Evolutionary conservation across 2,888 invertebrate species (phyloP), one percentile per base, ranked within the genome.

Genomic region (Coleophora flavipennella): DNA sequence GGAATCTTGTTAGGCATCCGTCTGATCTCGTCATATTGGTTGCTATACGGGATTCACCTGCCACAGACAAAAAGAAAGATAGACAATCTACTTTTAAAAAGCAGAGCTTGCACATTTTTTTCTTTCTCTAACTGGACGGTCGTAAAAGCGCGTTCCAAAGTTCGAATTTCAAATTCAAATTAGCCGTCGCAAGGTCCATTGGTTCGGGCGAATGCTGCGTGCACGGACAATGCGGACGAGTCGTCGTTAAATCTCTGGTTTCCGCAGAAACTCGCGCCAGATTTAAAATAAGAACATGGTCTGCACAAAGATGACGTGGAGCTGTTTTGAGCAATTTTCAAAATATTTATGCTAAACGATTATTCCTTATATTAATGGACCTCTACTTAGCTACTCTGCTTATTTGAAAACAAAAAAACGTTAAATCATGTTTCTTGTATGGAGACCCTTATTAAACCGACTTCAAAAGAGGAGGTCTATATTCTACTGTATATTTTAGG

Each of bases 171-270:
- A 69, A 73, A 79, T 80, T 79, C 75, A 80, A 80, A 80, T 81
- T 62, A 74, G 70, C 66, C 67, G 67, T 69, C 62, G 58, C 67
- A 59, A 62, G 60, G 60, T 62, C 65, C 65, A 63, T 64, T 67
- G 55, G 62, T 29, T 29, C 29, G 29, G n/a, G 29, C 29, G 29
- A 62, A 59, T 59, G 63, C 67, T 73, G 61, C 80, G 81, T 80
- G 79, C 62, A 59, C 65, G 78, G 78, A 79, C 80, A 81, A 80
- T 80, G 57, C 71, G 62, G 81, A 81, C 76, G 78, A 74, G 67
- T 57, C 68, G 69, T 80, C 79, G 78, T 83, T 75, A 80, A 83
- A 70, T 75, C 70, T 68, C 66, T 59, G 63, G 69, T 79, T 79
- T 80, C 79, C 78, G 75, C 60, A 72, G 78, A 79, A 80, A 79